Base-by-base conservation (phyloP, 35 echinoderm and acorn worm genomes). In the Apostichopus parvimensis region DNA sequence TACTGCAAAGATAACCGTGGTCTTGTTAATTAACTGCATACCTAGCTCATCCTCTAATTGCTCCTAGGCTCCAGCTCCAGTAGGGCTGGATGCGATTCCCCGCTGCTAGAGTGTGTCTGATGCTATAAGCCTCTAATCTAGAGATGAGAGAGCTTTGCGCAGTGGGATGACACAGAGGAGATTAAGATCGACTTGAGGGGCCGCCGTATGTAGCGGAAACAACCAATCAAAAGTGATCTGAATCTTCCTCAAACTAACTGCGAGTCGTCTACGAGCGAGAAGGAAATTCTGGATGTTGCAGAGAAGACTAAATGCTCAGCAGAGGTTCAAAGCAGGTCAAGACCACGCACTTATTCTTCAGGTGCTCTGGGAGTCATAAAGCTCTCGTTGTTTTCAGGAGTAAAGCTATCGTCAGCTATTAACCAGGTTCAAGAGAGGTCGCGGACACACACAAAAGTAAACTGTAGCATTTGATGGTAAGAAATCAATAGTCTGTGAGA, bases 91-190 rank as follows among this genome's bases (percentile, higher is more conserved):
- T 75, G 71, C 71, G 71, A 75, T 75, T 75, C 71, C 71, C 71
- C 71, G 71, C 71, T 75, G 71, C 71, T 75, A 75, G 71, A 75
- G 71, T 75, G 71, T 75, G 71, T 75, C 71, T 75, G 71, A 75
- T 20, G 71, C 12, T 75, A 18, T 61, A 61, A 22, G 71, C 20
- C 71, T 75, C 17, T 20, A 75, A 20, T 75, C 17, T 75, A 75
- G 21, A 75, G 71, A 18, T 22, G 17, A 75, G 71, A 75, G 71
- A 75, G 71, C n/a, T 18, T 75, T 6, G 71, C 71, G 71, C 71
- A n/a, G 71, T 75, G 71, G 71, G 71, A 75, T 18, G 71, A 75
- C 71, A 18, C 71, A 75, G 17, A 75, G 71, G 71, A 75, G 71
- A 75, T 75, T 75, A 75, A 18, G 71, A 75, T 18, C 12, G 20